Evolutionary conservation across 2,888 invertebrate species (phyloP).

Genomic region (Lamellibrachia satsuma): DNA sequence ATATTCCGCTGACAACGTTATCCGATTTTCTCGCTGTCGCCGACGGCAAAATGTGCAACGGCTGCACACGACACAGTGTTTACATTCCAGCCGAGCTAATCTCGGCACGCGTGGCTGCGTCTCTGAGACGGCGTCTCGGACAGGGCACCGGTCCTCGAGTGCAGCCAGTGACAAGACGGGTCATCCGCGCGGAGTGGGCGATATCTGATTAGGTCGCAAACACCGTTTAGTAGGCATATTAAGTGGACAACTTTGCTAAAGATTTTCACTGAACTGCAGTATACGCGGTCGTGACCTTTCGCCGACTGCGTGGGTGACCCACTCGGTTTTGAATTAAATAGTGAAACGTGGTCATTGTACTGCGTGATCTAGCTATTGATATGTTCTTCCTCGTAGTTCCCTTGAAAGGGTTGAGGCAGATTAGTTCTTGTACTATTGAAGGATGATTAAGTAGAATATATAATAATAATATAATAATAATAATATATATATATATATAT

Average conservation of each 20-base stretch:
- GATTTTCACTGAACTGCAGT: not conserved
- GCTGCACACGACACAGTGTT: not conserved
- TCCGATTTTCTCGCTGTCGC: not conserved
- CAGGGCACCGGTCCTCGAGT: not conserved
- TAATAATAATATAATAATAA: no score
- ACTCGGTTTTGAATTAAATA: not conserved
- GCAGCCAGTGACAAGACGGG: not conserved
- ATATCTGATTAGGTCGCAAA: not conserved
- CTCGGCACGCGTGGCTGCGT: not conserved
- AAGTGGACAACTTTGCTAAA: not conserved
- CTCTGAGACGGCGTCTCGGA: slow-evolving; percentile 3
- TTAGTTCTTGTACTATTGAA: not conserved
- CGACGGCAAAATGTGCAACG: not conserved
- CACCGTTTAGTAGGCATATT: not conserved
- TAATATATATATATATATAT: no score
- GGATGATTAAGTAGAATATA: no score
- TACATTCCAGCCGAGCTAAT: not conserved
- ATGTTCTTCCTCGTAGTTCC: no score
- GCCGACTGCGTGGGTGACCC: not conserved
- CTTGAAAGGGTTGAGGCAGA: not conserved
- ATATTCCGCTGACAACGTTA: not conserved
- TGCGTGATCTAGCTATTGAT: not conserved
- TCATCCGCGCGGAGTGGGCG: not conserved
- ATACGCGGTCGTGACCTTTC: not conserved
- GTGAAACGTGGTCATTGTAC: not conserved